Evolutionary conservation across 64 coral and sea anemone species (phyloP).

Genomic region (Acropora tenuis): DNA sequence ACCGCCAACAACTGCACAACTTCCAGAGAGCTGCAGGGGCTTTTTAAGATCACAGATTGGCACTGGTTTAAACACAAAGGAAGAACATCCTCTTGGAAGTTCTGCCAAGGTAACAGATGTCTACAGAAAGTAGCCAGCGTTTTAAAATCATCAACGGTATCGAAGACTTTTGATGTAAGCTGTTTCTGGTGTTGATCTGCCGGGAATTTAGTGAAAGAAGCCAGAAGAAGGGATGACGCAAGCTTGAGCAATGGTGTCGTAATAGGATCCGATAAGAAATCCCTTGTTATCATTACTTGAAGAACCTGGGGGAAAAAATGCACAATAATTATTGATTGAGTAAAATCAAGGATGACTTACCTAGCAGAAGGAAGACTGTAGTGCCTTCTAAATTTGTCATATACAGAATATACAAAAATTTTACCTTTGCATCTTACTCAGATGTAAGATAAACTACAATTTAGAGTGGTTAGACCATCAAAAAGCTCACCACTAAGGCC

Average conservation of each 20-base stretch:
- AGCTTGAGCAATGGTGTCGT: constrained; percentile 44
- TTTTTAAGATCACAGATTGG: constrained; percentile 38
- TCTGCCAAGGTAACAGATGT: constrained; percentile 56
- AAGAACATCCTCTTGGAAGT: constrained; percentile 27
- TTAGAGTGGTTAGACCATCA: too few relatives aligned
- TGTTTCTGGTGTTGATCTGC: constrained; percentile 40
- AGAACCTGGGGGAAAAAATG: neutral
- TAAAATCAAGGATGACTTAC: too few relatives aligned
- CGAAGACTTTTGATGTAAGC: constrained; percentile 42
- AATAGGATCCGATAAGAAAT: neutral
- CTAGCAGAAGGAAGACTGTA: too few relatives aligned
- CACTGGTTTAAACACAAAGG: constrained; percentile 52
- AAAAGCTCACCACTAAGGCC: too few relatives aligned
- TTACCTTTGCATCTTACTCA: too few relatives aligned
- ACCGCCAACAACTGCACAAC: constrained; percentile 56
- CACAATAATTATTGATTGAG: neutral
- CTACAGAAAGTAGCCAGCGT: constrained; percentile 48
- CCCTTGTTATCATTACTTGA: neutral
- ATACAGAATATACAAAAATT: too few relatives aligned
- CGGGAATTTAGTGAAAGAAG: constrained; percentile 39
- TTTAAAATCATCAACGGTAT: neutral
- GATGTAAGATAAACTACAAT: too few relatives aligned
- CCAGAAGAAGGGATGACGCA: constrained; percentile 57
- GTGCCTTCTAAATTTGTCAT: too few relatives aligned
- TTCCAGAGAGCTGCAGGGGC: neutral